Evolutionary conservation across 2,113 vertebrate species (phyloP).

Genomic region (Cisticola juncidis): DNA sequence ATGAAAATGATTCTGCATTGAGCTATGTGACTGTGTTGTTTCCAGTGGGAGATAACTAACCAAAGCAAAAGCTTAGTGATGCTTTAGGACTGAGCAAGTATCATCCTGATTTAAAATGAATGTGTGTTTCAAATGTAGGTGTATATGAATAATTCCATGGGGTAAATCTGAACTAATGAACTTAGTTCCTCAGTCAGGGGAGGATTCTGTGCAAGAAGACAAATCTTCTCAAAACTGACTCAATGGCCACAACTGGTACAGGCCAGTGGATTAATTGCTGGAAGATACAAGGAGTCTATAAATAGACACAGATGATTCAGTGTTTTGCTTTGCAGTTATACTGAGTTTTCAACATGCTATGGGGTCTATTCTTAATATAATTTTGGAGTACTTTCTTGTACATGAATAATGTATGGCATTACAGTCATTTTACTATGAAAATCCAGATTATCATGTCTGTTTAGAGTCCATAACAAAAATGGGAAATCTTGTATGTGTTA

Average conservation of each 20-base stretch:
- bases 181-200: background rate
- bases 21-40: background rate
- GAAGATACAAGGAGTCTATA: background rate
- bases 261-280: too few relatives aligned
- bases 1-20: background rate
- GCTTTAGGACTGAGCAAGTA: background rate
- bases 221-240: background rate
- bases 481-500: background rate
- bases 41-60: background rate
- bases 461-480: background rate
- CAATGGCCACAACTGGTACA: too few relatives aligned
- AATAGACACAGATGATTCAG: background rate
- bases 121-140: background rate
- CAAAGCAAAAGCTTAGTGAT: background rate
- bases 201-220: background rate
- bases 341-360: background rate
- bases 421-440: background rate
- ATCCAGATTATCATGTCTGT: background rate
- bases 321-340: background rate
- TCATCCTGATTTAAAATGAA: background rate
- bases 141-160: background rate
- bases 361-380: background rate
- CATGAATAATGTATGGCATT: background rate
- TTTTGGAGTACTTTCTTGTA: background rate
- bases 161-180: background rate